A percentile compares a stretch with the other conserved stretches of the same genome.
Conservation (phyloP, 2,888 invertebrate genomes). For the Galerucella pusilla region DNA sequence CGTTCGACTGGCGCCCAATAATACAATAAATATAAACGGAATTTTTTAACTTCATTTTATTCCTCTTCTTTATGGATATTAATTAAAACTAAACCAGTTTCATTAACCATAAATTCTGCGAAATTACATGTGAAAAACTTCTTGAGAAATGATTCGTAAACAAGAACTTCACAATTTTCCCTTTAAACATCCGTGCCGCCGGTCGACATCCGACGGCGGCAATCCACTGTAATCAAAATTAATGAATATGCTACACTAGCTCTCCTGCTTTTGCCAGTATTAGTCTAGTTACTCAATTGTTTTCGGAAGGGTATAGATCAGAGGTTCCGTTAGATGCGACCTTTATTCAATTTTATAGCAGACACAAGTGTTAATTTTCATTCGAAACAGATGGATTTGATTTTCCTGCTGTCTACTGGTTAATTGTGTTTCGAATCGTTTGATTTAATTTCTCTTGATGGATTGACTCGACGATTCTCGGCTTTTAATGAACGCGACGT, state of each 20-base stretch:
- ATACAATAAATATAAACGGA: neutral
- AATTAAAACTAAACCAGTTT: neutral
- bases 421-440: constrained; percentile 32
- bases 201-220: constrained; percentile 16
- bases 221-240: constrained; percentile 30
- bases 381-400: constrained; percentile 25
- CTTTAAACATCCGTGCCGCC: neutral
- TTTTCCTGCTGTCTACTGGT: constrained; percentile 19
- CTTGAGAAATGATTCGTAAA: constrained; percentile 20
- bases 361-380: constrained; percentile 32
- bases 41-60: neutral
- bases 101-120: constrained; percentile 17
- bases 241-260: constrained; percentile 23
- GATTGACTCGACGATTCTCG: constrained; percentile 28
- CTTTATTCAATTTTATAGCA: constrained; percentile 25
- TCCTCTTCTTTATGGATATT: neutral
- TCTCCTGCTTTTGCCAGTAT: constrained; percentile 14
- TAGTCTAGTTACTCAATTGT: constrained; percentile 32
- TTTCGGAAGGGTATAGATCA: constrained; percentile 33
- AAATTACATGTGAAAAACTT: constrained; percentile 8
- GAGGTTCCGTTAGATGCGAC: constrained; percentile 25
- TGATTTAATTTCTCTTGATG: constrained; percentile 35
- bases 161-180: constrained; percentile 20
- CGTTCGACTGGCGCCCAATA: no score
- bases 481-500: constrained; percentile 33